phyloP scores from a whole-genome alignment of 2,797 vertebrate genomes.

The Platalea minor region DNA sequence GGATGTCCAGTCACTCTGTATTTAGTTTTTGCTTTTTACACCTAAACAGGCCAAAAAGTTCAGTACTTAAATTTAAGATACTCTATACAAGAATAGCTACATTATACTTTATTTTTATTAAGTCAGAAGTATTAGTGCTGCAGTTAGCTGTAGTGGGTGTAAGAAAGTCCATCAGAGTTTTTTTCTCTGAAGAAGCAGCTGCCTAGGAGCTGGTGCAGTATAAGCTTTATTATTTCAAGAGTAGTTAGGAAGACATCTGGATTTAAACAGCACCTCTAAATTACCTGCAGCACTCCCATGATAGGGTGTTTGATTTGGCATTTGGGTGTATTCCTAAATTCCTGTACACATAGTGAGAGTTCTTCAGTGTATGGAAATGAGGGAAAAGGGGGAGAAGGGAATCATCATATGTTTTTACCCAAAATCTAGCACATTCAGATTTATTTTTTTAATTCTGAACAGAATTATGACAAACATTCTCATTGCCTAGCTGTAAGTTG shows the following conservation, averaged over 20 bases:
- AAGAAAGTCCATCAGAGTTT: no score
- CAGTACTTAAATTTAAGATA: not conserved
- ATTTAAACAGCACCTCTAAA: not conserved
- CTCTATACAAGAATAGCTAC: not conserved
- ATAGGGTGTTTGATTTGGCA: not conserved
- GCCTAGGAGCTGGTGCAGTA: not conserved
- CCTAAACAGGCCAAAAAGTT: not conserved
- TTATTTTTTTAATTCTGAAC: not conserved
- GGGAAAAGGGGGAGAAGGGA: not conserved
- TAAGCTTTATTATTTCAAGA: not conserved
- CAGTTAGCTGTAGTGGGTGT: not conserved
- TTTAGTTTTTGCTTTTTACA: not conserved
- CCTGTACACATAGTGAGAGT: not conserved
- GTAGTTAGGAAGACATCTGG: not conserved
- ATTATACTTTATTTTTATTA: not conserved
- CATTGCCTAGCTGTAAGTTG: not conserved
- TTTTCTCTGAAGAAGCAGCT: not conserved
- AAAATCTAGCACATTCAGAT: not conserved
- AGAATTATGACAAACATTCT: not conserved
- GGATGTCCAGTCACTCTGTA: not conserved
- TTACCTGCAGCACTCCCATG: not conserved
- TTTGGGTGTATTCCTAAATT: not conserved
- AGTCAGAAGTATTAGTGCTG: not conserved
- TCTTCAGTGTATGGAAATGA: not conserved
- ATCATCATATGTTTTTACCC: not conserved